Evolutionary conservation across 2,113 vertebrate genomes (phyloP).

Genomic region (Saimiri boliviensis): DNA sequence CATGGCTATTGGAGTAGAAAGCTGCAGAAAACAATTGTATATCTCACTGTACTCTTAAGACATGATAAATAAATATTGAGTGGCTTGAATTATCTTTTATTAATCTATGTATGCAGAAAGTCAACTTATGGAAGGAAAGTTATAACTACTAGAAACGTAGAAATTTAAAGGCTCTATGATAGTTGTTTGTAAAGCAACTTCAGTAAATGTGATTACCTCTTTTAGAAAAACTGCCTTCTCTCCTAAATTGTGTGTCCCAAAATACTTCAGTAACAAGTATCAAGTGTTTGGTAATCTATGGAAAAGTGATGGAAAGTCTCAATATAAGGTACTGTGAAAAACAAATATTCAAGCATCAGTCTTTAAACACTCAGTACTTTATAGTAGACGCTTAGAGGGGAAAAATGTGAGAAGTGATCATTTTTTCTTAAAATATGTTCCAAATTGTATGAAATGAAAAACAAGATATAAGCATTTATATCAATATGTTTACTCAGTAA

Average conservation of each 20-base stretch:
- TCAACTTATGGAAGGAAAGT: background rate
- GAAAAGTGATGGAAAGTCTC: background rate
- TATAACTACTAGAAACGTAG: background rate
- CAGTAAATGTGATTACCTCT: background rate
- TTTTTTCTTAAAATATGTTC: background rate
- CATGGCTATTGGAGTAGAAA: background rate
- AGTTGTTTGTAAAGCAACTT: background rate
- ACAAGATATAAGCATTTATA: background rate
- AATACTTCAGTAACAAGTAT: background rate
- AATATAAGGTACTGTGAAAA: slow-evolving; percentile 19
- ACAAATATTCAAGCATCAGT: background rate
- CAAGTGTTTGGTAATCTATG: background rate
- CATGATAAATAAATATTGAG: background rate
- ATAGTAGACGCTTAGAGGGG: background rate
- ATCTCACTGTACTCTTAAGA: background rate
- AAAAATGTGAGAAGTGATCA: background rate
- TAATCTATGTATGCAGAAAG: background rate
- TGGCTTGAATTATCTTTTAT: background rate
- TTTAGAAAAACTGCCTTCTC: slow-evolving; percentile 9
- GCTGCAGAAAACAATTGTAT: background rate
- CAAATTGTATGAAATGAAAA: slow-evolving; percentile 17
- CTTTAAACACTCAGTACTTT: background rate
- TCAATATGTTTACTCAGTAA: background rate
- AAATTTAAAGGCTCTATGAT: background rate
- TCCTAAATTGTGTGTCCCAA: background rate